Base-by-base conservation (phyloP, 2,113 vertebrate genomes). In the Barbus barbus region DNA sequence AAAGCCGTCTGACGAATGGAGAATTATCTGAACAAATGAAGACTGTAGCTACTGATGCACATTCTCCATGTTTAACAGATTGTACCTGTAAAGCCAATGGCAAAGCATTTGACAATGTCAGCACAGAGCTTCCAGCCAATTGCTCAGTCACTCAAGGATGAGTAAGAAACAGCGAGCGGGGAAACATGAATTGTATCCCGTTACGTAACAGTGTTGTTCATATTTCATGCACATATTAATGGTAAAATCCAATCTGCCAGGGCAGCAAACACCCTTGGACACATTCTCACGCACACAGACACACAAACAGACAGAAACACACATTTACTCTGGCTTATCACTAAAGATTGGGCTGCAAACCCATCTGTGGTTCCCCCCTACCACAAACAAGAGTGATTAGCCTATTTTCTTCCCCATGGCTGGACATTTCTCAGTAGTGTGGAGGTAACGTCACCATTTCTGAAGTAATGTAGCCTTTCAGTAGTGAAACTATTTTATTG, bases 91-190 rank as follows among this genome's bases (percentile, higher is more conserved):
- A 65, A 78, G 60, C 67, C 75, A 63, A 63, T 85, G 48, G 83
- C 58, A 24, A 83, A 61, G 67, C 58, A 82, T 82, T 84, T 84
- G 75, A 65, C 79, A 65, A 31, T 9, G 63, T 86, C 81, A 79
- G 33, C 36, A 72, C 11, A 48, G 69, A 56, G 78, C 46, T 72
- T 63, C 22, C 36, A 81, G 69, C 73, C 81, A 85, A 80, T 56
- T 76, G 24, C 69, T 87, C 83, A 72, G 67, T 46, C 28, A 81
- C 81, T 67, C 82, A 28, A 60, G 22, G 51, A 67, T 84, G 48
- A 84, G 48, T 63, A 78, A 48, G 51, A 69, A 82, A 80, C 3
- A 71, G 31, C 38, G 36, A 75, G 24, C 4, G 2, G 61, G 61
- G 46, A 78, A 53, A 73, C 85, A 81, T 75, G 14, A 78, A 80